Percentiles rank a stretch among this genome's conserved stretches.
Evolutionary conservation across 2,113 vertebrate genomes (phyloP).

Genomic region (Apus apus): DNA sequence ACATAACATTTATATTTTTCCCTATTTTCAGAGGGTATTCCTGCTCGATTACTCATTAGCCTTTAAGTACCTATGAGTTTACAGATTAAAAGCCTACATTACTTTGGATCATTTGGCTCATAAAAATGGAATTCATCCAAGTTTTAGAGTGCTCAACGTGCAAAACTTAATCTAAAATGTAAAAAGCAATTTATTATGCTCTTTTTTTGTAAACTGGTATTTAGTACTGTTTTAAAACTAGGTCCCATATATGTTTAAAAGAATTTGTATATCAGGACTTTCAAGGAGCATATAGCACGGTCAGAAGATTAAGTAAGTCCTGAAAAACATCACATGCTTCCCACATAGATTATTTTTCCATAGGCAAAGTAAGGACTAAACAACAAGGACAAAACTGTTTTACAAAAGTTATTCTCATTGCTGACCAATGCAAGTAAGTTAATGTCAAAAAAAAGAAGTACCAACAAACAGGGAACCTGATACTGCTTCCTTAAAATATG

Average conservation of each 20-base stretch:
- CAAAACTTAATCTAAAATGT: neutral
- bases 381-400: neutral
- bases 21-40: neutral
- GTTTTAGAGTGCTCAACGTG: neutral
- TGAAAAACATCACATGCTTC: neutral
- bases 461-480: neutral
- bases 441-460: neutral
- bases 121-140: neutral
- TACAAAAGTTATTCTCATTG: neutral
- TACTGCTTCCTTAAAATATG: neutral
- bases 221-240: neutral
- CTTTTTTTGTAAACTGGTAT: neutral
- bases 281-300: neutral
- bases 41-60: neutral
- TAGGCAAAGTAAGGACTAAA: neutral
- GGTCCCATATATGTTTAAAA: neutral
- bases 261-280: neutral
- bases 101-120: neutral
- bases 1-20: neutral
- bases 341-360: neutral
- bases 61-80: neutral
- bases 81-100: neutral
- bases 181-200: neutral
- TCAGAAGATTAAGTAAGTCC: neutral
- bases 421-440: neutral